phyloP scores from a whole-genome alignment of 2,888 invertebrate species.

The Limnephilus auricula region DNA sequence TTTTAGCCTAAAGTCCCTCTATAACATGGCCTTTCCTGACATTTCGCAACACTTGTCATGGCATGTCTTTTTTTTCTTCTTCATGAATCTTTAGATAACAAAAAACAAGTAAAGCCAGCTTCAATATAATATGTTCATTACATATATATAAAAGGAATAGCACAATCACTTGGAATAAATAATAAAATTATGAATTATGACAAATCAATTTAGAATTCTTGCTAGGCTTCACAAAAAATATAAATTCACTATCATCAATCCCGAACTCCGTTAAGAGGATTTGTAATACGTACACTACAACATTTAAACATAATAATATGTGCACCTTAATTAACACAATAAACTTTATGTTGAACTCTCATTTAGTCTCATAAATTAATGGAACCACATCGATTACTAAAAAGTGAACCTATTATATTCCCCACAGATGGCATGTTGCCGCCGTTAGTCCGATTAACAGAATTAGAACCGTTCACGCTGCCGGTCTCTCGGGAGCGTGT shows the following conservation, averaged over 20 bases:
- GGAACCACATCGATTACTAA: conserved; percentile 47
- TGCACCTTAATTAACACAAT: neutral
- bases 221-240: neutral
- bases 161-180: neutral
- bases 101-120: neutral
- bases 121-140: neutral
- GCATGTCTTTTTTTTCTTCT: neutral
- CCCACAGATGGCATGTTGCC: conserved; percentile 45
- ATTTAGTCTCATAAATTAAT: conserved; percentile 63
- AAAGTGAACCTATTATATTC: conserved; percentile 56
- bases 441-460: neutral
- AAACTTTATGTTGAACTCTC: neutral
- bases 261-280: neutral
- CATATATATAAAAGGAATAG: neutral
- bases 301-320: neutral
- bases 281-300: neutral
- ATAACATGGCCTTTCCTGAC: neutral
- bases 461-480: neutral
- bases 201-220: neutral
- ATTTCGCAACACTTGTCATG: neutral
- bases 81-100: neutral
- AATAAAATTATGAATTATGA: neutral
- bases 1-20: neutral
- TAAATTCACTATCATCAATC: neutral
- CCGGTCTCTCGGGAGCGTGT: conserved; percentile 64